phyloP scores from a whole-genome alignment of 2,888 invertebrate species.

The Volucella bombylans region DNA sequence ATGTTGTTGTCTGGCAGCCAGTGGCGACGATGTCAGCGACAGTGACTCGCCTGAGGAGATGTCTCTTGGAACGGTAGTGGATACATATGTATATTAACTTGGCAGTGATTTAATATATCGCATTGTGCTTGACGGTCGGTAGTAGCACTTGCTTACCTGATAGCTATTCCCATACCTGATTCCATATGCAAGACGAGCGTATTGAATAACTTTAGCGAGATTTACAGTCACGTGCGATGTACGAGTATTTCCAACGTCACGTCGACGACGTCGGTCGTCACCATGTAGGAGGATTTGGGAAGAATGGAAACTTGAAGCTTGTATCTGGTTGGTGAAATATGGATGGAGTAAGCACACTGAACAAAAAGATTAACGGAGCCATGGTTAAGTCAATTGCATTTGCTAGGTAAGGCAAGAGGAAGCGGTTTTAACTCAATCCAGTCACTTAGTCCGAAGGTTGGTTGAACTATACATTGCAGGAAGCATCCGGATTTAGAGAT shows the following conservation, averaged over 20 bases:
- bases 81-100: background rate
- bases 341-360: background rate
- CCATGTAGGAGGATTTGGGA: background rate
- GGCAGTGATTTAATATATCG: conserved; percentile 25
- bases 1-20: conserved; percentile 24
- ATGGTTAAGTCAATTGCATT: too few species aligned
- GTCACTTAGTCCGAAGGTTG: too few species aligned
- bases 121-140: conserved; percentile 4
- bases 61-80: background rate
- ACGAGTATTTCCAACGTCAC: background rate
- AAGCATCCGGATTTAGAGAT: too few species aligned
- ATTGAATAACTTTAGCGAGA: conserved; percentile 36
- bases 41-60: conserved; percentile 27
- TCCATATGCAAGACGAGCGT: background rate
- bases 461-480: too few species aligned
- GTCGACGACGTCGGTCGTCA: too few species aligned
- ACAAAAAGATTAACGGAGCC: too few species aligned
- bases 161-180: background rate
- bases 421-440: too few species aligned
- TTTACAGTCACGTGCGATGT: conserved; percentile 11
- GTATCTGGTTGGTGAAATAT: conserved; percentile 27
- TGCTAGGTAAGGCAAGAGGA: too few species aligned
- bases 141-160: too few species aligned
- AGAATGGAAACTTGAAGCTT: conserved; percentile 25
- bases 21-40: conserved; percentile 13